phyloP scores from a whole-genome alignment of 2,797 vertebrate genomes.

The Lepidocolaptes lacrymiger region DNA sequence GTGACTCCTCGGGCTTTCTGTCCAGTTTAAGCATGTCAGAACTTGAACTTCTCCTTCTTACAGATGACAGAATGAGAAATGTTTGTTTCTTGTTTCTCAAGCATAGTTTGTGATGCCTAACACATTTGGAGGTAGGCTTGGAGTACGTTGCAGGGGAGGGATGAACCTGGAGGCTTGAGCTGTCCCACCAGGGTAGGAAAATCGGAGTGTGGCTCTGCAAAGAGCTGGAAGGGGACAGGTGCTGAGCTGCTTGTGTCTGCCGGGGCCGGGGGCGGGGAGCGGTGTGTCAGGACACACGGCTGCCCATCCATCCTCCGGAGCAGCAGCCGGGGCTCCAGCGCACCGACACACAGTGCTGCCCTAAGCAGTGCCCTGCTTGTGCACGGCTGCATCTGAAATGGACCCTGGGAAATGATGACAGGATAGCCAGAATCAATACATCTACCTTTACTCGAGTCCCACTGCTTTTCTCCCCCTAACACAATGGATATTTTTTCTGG shows the following conservation, averaged over 20 bases:
- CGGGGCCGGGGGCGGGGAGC: fast-evolving
- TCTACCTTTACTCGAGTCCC: neutral
- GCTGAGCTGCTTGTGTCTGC: neutral
- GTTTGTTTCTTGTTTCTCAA: neutral
- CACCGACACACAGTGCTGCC: fast-evolving
- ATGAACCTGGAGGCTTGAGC: neutral
- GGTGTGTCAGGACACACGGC: neutral
- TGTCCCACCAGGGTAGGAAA: neutral
- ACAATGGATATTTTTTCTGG: neutral
- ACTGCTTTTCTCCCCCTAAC: neutral
- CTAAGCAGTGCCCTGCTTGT: neutral
- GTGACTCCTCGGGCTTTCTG: neutral
- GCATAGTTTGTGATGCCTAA: neutral
- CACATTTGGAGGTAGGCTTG: neutral
- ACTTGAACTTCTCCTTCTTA: neutral
- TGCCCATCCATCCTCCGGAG: neutral
- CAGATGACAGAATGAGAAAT: neutral
- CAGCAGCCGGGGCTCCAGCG: neutral
- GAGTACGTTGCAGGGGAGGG: neutral
- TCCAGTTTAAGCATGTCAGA: neutral
- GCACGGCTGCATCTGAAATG: fast-evolving
- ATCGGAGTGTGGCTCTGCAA: fast-evolving
- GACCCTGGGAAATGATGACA: neutral
- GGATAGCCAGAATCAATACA: neutral
- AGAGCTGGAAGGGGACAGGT: neutral